These are phyloP conservation scores for Deroplatys truncata DNA, from an alignment of 2,888 invertebrate species.

Conservation along the genomic window DNA sequence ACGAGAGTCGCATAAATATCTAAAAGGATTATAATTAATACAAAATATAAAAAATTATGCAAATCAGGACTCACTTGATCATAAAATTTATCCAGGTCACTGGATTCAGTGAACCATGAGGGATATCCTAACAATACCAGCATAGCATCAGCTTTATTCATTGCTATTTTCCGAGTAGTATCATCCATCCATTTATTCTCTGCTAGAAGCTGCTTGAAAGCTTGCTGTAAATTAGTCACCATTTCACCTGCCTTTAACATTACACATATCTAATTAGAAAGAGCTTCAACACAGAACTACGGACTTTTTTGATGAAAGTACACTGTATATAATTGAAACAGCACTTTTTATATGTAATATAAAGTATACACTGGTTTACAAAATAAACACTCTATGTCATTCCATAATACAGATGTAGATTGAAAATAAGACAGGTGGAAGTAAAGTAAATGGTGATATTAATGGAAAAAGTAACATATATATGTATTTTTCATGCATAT, in stretches of 20 bases:
- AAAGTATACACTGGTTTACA: no score
- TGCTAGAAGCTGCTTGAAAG: constrained; percentile 44
- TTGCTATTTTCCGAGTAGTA: constrained; percentile 11
- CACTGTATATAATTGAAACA: no score
- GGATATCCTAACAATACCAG: constrained; percentile 28
- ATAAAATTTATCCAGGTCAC: not conserved
- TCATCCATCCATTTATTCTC: constrained; percentile 28
- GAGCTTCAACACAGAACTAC: constrained; percentile 23
- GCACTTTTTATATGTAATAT: no score
- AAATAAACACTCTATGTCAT: no score
- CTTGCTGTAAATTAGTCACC: constrained; percentile 45
- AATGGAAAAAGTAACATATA: no score
- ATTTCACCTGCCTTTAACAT: constrained; percentile 35
- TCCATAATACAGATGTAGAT: no score
- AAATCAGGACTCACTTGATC: not conserved
- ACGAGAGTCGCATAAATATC: no score
- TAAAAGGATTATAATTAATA: not conserved
- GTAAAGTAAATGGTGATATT: no score
- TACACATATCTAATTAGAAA: not conserved
- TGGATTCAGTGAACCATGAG: constrained; percentile 7
- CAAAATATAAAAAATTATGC: not conserved
- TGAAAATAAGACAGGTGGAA: no score
- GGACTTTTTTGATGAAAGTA: no score
- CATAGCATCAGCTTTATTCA: constrained; percentile 24
- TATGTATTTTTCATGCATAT: no score